phyloP scores from a whole-genome alignment of 2,797 vertebrate species.

The Holocentrus rufus region DNA sequence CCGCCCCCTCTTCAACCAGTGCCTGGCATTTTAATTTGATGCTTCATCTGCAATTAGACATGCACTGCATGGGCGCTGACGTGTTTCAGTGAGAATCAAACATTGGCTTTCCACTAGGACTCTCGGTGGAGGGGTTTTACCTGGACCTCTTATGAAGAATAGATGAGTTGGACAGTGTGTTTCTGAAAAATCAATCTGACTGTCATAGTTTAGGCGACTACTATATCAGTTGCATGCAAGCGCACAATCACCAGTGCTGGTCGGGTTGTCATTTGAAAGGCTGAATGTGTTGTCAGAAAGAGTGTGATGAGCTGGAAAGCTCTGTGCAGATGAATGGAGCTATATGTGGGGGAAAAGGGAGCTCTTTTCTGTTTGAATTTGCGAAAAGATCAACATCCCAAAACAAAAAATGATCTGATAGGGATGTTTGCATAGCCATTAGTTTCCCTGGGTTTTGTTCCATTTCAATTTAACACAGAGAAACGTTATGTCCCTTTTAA shows the following conservation, averaged over 20 bases:
- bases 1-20: constrained; percentile 55
- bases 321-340: neutral
- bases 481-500: constrained; percentile 67
- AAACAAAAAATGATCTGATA: constrained; percentile 55
- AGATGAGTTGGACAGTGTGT: constrained; percentile 59
- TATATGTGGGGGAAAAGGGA: constrained; percentile 22
- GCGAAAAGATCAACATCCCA: constrained; percentile 49
- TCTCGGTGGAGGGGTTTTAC: constrained; percentile 30
- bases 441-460: constrained; percentile 60
- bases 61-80: constrained; percentile 68
- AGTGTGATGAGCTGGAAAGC: constrained; percentile 33
- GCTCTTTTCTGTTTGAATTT: constrained; percentile 51
- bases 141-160: constrained; percentile 59
- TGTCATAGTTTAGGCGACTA: constrained; percentile 55
- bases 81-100: constrained; percentile 72
- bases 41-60: constrained; percentile 79
- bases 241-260: constrained; percentile 31
- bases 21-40: constrained; percentile 78
- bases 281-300: constrained; percentile 31
- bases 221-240: constrained; percentile 37
- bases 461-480: constrained; percentile 66
- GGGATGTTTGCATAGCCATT: constrained; percentile 55
- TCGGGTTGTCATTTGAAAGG: constrained; percentile 38
- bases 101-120: constrained; percentile 65
- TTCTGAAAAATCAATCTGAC: constrained; percentile 64